phyloP scores from a whole-genome alignment of 2,113 vertebrate species.

The Oreochromis niloticus region DNA sequence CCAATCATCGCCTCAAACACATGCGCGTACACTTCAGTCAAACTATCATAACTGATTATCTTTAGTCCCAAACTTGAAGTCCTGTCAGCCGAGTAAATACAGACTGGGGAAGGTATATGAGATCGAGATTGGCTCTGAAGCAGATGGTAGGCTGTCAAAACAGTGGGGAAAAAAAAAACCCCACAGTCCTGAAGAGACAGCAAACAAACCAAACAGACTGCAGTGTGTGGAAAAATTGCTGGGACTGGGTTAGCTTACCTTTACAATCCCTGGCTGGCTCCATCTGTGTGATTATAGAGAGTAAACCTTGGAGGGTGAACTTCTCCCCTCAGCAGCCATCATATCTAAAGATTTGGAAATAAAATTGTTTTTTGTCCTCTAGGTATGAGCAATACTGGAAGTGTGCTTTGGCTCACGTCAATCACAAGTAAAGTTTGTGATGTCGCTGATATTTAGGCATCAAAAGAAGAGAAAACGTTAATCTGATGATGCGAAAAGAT shows the following conservation, averaged over 20 bases:
- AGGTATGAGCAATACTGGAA: neutral
- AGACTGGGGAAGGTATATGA: slow-evolving; percentile 31
- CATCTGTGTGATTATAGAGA: slow-evolving; percentile 28
- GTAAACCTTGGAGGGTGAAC: slow-evolving; percentile 20
- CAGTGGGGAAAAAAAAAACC: neutral
- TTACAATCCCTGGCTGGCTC: slow-evolving; percentile 29
- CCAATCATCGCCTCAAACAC: neutral
- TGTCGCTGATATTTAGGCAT: neutral
- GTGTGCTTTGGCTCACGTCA: neutral
- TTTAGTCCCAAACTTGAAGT: slow-evolving; percentile 30
- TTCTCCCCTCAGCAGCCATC: neutral
- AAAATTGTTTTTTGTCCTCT: neutral
- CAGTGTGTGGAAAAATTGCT: slow-evolving; percentile 39
- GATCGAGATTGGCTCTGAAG: slow-evolving; percentile 45
- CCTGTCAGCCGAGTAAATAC: slow-evolving; percentile 34
- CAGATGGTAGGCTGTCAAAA: slow-evolving; percentile 67
- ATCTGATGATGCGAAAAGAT: neutral
- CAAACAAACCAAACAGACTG: slow-evolving; percentile 47
- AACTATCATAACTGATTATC: slow-evolving; percentile 21
- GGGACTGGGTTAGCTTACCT: slow-evolving; percentile 35
- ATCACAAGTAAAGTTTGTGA: neutral
- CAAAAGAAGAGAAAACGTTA: neutral
- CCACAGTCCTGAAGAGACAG: slow-evolving; percentile 17
- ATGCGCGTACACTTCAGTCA: neutral
- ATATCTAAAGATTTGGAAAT: slow-evolving; percentile 37